These are phyloP conservation scores for Chrysomela aeneicollis DNA, from an alignment of 2,888 invertebrate genomes.

Conservation along the genomic window DNA sequence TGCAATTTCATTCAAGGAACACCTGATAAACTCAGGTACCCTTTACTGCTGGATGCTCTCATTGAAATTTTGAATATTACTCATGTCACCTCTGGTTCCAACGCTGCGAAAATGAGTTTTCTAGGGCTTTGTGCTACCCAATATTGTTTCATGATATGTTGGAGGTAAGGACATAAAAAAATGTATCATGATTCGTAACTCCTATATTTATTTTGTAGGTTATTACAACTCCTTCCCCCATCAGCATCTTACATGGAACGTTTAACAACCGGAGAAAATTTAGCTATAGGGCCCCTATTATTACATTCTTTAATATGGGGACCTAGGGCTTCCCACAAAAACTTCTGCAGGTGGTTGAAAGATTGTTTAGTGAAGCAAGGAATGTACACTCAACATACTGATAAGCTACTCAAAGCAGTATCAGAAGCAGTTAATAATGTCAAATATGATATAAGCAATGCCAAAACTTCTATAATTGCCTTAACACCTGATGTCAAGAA, in stretches of 20 bases:
- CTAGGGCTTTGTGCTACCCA: constrained; percentile 83
- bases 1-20: constrained; percentile 94
- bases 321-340: constrained; percentile 83
- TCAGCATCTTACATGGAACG: constrained; percentile 88
- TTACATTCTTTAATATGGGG: constrained; percentile 91
- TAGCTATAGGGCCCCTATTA: constrained; percentile 74
- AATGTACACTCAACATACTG: constrained; percentile 83
- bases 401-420: constrained; percentile 75
- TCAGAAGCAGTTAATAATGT: constrained; percentile 74
- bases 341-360: constrained; percentile 88
- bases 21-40: constrained; percentile 90
- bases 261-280: constrained; percentile 71
- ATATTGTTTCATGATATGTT: constrained; percentile 88
- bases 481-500: constrained; percentile 64
- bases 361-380: constrained; percentile 89
- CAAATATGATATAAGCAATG: constrained; percentile 69
- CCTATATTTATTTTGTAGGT: constrained; percentile 62
- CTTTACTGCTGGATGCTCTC: constrained; percentile 83
- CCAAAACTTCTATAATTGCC: constrained; percentile 67
- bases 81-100: constrained; percentile 67
- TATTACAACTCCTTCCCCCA: constrained; percentile 87
- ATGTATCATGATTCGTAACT: constrained; percentile 12
- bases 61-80: constrained; percentile 84
- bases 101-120: constrained; percentile 62
- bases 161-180: constrained; percentile 67